These are phyloP conservation scores for Torymus auratus DNA, from an alignment of 2,888 invertebrate species.

Conservation along the genomic window DNA sequence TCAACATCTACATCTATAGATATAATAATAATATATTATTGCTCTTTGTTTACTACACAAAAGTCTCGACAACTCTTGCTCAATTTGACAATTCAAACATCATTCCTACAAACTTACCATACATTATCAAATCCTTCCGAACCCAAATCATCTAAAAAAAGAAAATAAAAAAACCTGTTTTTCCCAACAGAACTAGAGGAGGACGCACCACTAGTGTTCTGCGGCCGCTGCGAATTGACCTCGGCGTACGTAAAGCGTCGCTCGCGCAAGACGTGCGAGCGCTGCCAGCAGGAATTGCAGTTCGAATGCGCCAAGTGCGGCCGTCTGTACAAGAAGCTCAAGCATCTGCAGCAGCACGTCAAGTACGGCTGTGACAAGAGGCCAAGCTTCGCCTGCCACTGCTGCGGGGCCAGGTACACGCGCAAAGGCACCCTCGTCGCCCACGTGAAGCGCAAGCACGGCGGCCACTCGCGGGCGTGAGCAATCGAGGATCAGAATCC, in stretches of 20 bases:
- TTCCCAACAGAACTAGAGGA: background rate
- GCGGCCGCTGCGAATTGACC: background rate
- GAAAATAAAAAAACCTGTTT: no score
- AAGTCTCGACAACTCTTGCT: no score
- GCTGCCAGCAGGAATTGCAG: background rate
- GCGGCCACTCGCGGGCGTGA: no score
- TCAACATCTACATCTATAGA: no score
- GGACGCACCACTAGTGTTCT: background rate
- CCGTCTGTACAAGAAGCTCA: constrained; percentile 1
- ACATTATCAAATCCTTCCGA: no score
- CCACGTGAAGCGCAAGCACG: constrained; percentile 15
- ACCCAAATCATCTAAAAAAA: no score
- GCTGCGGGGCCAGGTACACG: constrained; percentile 5
- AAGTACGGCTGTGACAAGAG: constrained; percentile 1
- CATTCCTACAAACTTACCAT: no score
- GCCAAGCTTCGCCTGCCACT: constrained; percentile 1
- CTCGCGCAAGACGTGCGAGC: background rate
- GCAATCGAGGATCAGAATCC: no score
- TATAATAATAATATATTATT: no score
- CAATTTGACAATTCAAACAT: no score
- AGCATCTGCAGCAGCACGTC: constrained; percentile 10
- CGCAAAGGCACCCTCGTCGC: background rate
- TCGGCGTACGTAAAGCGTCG: background rate
- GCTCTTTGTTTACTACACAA: no score
- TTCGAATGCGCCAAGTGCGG: constrained; percentile 17